Evolutionary conservation across 2,113 vertebrate genomes (phyloP).

Genomic region (Cephalopholis sonnerati): DNA sequence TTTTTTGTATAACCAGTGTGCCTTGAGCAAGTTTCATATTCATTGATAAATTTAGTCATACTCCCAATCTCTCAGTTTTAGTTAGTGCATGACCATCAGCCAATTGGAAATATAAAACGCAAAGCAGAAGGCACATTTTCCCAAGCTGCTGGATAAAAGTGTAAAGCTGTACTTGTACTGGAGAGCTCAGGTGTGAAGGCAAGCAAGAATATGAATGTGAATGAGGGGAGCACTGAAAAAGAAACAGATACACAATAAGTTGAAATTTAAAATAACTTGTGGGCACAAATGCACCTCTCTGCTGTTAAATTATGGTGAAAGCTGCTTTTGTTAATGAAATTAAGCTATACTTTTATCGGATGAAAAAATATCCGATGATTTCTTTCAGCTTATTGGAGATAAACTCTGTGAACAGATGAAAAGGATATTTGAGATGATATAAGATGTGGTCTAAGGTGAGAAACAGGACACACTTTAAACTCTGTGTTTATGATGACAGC

Average conservation of each 20-base stretch:
- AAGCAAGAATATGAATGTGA: conserved; percentile 35
- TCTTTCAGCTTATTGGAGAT: background rate
- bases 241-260: conserved; percentile 9
- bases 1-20: background rate
- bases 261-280: background rate
- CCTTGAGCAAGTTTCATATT: conserved; percentile 18
- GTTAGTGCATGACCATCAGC: conserved; percentile 21
- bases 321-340: background rate
- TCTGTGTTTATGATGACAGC: conserved; percentile 23
- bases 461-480: conserved; percentile 14
- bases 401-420: background rate
- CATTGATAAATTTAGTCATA: conserved; percentile 29
- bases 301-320: background rate
- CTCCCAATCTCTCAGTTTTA: conserved; percentile 37
- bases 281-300: background rate
- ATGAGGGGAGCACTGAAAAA: conserved; percentile 14
- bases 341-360: background rate
- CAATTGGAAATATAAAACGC: conserved; percentile 33
- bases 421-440: background rate
- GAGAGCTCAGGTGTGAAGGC: conserved; percentile 33
- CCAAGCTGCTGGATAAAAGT: conserved; percentile 9
- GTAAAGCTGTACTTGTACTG: conserved; percentile 8
- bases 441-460: background rate
- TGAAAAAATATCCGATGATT: background rate
- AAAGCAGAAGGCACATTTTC: conserved; percentile 5